Conservation (phyloP, 23 tunicate species). For the Halocynthia aurantium region DNA sequence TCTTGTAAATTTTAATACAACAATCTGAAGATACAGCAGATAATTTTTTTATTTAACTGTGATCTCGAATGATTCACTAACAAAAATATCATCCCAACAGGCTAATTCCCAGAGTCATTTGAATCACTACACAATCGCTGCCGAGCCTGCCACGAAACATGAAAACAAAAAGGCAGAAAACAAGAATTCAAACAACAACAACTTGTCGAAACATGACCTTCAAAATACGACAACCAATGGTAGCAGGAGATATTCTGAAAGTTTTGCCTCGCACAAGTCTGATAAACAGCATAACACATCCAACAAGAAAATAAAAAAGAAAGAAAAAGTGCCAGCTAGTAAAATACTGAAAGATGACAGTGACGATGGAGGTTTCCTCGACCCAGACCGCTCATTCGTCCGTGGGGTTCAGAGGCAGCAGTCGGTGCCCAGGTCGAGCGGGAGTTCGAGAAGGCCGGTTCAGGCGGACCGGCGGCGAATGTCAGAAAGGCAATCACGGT, state of each 20-base stretch:
- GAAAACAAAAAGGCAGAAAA: background rate
- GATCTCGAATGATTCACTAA: too few species aligned
- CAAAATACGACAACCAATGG: background rate
- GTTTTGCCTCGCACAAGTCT: background rate
- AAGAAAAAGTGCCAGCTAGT: background rate
- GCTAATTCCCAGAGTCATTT: constrained; percentile 16
- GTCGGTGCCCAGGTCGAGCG: constrained; percentile 21
- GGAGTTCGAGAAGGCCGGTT: constrained; percentile 5
- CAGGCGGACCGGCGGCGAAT: constrained; percentile 6
- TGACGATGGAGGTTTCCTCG: background rate
- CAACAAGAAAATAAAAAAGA: background rate
- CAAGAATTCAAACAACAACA: background rate
- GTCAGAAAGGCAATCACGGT: constrained; percentile 9
- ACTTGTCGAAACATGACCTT: background rate
- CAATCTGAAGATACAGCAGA: too few species aligned
- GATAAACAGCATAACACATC: background rate
- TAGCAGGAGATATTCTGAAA: too few species aligned
- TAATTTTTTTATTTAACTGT: too few species aligned
- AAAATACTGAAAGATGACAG: background rate
- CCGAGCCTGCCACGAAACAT: background rate
- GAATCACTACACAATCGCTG: background rate
- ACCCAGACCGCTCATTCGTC: constrained; percentile 2
- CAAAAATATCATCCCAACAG: background rate
- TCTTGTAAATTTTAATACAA: too few species aligned
- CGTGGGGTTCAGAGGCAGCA: constrained; percentile 15